Conservation (phyloP, 1,140 invertebrate species). For the Mya arenaria region DNA sequence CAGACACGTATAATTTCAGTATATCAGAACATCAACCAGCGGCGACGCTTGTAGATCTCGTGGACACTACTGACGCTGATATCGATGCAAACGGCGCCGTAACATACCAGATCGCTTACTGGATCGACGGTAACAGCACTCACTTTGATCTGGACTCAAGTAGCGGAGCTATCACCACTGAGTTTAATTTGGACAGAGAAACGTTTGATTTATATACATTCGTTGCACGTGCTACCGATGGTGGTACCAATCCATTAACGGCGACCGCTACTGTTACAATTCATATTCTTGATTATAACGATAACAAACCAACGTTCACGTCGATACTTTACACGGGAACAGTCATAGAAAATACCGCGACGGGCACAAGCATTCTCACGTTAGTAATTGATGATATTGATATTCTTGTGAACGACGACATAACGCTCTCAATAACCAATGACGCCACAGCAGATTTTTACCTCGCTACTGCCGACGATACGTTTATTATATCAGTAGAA, state of each 20-base stretch:
- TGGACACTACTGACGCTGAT: conserved; percentile 63
- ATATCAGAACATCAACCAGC: conserved; percentile 54
- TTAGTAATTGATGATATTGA: conserved; percentile 84
- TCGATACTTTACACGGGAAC: conserved; percentile 82
- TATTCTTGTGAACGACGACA: conserved; percentile 89
- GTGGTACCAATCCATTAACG: conserved; percentile 49
- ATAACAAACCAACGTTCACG: conserved; percentile 80
- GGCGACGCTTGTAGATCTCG: conserved; percentile 18
- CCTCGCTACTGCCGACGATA: conserved; percentile 91
- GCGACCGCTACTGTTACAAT: conserved; percentile 67
- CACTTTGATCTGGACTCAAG: conserved; percentile 58
- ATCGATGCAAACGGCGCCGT: conserved; percentile 63
- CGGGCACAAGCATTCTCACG: conserved; percentile 91
- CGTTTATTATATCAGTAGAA: conserved; percentile 85
- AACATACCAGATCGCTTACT: conserved; percentile 54
- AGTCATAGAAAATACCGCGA: conserved; percentile 93
- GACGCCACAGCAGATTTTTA: conserved; percentile 69
- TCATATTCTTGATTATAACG: conserved; percentile 73
- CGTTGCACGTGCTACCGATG: conserved; percentile 60
- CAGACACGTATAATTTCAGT: conserved; percentile 50
- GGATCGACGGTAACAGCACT: conserved; percentile 47
- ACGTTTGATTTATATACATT: conserved; percentile 56
- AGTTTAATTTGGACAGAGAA: conserved; percentile 61
- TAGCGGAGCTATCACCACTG: conserved; percentile 59
- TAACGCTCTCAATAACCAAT: conserved; percentile 85